Conservation (phyloP, 2,888 invertebrate genomes). For the Crossocerus cetratus region DNA sequence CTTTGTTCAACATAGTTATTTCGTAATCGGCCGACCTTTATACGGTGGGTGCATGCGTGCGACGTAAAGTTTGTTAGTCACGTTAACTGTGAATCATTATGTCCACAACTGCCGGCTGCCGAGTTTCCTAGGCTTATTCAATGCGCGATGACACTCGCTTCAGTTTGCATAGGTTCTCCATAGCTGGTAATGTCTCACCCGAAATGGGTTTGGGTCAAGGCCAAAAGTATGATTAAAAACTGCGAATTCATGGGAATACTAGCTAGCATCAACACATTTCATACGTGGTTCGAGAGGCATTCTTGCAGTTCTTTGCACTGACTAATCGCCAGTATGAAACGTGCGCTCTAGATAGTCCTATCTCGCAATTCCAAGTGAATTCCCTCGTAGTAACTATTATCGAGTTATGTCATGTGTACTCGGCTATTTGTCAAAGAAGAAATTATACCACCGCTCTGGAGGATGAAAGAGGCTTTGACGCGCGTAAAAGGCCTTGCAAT, state of each 20-base stretch:
- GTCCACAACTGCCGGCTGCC: background rate
- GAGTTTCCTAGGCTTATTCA: too few species aligned
- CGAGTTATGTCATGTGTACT: background rate
- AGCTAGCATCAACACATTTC: background rate
- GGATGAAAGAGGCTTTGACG: background rate
- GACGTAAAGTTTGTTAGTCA: background rate
- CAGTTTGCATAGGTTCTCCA: background rate
- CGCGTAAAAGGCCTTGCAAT: background rate
- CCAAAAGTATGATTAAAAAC: background rate
- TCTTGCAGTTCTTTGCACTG: too few species aligned
- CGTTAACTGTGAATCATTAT: background rate
- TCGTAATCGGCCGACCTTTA: too few species aligned
- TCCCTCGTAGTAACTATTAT: too few species aligned
- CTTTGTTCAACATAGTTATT: too few species aligned
- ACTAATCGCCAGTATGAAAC: too few species aligned
- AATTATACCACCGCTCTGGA: background rate
- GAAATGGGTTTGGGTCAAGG: background rate
- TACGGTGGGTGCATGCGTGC: too few species aligned
- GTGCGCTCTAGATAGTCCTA: too few species aligned
- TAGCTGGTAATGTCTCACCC: background rate
- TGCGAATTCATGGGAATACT: background rate
- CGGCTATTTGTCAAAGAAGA: background rate
- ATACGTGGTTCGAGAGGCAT: too few species aligned
- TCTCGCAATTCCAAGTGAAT: too few species aligned
- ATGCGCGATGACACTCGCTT: too few species aligned